phyloP scores from a whole-genome alignment of 2,113 vertebrate genomes.

The Vulpes ferrilata region DNA sequence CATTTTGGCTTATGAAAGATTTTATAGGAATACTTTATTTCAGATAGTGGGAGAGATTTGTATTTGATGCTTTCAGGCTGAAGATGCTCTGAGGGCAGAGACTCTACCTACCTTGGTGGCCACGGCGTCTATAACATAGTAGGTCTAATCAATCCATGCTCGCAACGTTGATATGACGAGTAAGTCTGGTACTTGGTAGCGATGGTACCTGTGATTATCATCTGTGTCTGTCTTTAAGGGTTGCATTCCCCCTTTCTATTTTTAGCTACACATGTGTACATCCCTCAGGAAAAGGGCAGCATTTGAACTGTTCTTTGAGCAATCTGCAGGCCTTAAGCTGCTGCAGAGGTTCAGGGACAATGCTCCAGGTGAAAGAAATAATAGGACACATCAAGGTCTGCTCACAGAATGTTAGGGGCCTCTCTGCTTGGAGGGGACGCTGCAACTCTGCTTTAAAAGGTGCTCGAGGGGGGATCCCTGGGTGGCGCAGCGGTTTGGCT shows the following conservation, averaged over 20 bases:
- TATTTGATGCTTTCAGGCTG: not conserved
- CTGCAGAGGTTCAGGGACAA: not conserved
- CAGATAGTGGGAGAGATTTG: not conserved
- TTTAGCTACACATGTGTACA: not conserved
- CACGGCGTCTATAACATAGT: not conserved
- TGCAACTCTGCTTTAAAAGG: not conserved
- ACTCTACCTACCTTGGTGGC: not conserved
- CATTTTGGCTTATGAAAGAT: not conserved
- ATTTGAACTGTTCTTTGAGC: not conserved
- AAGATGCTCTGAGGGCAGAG: conserved; percentile 12
- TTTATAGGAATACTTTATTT: not conserved
- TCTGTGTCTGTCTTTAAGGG: conserved; percentile 23
- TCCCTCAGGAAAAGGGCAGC: not conserved
- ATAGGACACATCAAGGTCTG: not conserved
- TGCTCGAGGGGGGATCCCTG: not conserved
- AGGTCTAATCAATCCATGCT: not conserved
- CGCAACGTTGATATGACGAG: not conserved
- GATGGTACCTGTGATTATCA: not conserved
- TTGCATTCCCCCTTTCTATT: not conserved
- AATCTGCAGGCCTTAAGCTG: not conserved
- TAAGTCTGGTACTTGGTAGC: not conserved
- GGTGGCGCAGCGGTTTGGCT: too few species aligned
- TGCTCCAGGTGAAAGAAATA: not conserved
- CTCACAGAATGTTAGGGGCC: not conserved
- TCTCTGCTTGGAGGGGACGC: not conserved